Evolutionary conservation across 2,797 vertebrate genomes (phyloP).

Genomic region (Cephalopachus bancanus): DNA sequence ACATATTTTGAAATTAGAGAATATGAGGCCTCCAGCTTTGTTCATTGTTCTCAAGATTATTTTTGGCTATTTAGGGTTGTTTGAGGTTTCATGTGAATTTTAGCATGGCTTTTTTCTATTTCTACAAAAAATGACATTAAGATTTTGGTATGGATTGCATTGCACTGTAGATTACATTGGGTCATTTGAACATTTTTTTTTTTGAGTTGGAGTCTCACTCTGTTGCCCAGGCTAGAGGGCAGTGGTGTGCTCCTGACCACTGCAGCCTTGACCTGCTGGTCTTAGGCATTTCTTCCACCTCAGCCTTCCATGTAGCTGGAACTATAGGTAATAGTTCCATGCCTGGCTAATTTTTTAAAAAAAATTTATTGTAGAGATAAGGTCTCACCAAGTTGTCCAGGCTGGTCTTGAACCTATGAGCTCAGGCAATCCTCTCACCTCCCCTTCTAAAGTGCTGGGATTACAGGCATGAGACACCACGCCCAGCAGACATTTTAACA

Average conservation of each 20-base stretch:
- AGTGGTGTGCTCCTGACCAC: not conserved
- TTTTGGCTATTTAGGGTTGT: no score
- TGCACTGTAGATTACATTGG: constrained; percentile 20
- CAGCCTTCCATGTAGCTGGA: not conserved
- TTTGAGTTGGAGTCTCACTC: not conserved
- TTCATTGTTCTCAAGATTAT: no score
- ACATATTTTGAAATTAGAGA: no score
- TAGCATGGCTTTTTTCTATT: not conserved
- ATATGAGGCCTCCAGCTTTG: no score
- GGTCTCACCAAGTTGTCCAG: not conserved
- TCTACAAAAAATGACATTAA: not conserved
- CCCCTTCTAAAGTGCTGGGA: not conserved
- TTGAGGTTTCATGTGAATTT: not conserved
- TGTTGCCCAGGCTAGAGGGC: not conserved
- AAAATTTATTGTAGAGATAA: not conserved
- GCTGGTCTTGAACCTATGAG: not conserved
- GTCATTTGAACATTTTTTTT: not conserved
- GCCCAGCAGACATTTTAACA: not conserved
- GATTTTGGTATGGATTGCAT: not conserved
- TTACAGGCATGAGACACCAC: not conserved
- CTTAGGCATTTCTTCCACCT: not conserved
- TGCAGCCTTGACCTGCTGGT: not conserved
- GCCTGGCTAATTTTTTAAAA: not conserved
- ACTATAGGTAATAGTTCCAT: not conserved
- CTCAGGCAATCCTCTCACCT: not conserved